Conservation (phyloP, 2,888 invertebrate genomes). For the Steinernema hermaphroditum region DNA sequence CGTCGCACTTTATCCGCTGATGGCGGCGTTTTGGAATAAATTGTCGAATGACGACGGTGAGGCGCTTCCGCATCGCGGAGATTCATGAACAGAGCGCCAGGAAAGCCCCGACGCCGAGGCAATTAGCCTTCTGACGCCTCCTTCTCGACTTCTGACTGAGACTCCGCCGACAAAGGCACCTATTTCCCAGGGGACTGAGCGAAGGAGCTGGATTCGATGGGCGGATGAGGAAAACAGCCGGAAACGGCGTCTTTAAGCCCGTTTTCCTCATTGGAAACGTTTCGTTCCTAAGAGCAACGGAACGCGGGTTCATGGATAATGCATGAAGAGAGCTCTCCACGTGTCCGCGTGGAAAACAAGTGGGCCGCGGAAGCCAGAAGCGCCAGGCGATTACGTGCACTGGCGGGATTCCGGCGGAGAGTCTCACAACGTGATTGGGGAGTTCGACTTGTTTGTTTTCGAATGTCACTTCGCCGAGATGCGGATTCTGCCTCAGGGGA, state of each 20-base stretch:
- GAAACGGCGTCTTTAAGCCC: too few species aligned
- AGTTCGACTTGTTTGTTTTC: too few species aligned
- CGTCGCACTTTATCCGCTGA: neutral
- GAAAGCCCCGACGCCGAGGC: neutral
- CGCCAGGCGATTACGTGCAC: too few species aligned
- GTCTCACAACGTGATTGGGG: too few species aligned
- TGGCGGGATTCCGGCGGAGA: too few species aligned
- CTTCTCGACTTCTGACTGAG: neutral
- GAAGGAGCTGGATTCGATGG: neutral
- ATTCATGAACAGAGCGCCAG: neutral
- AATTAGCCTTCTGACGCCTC: neutral
- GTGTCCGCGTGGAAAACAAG: neutral
- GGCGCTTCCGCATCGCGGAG: neutral
- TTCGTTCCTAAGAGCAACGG: neutral
- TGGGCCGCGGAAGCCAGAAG: too few species aligned
- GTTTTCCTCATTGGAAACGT: too few species aligned
- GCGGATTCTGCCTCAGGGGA: too few species aligned
- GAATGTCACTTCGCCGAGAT: too few species aligned
- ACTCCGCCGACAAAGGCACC: neutral
- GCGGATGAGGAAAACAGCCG: too few species aligned
- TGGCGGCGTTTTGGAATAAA: neutral
- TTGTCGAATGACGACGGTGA: neutral
- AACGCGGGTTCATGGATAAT: neutral
- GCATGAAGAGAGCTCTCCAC: neutral
- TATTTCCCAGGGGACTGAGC: neutral